Evolutionary conservation across 2,888 invertebrate species (phyloP).

Genomic region (Steromphala cineraria): DNA sequence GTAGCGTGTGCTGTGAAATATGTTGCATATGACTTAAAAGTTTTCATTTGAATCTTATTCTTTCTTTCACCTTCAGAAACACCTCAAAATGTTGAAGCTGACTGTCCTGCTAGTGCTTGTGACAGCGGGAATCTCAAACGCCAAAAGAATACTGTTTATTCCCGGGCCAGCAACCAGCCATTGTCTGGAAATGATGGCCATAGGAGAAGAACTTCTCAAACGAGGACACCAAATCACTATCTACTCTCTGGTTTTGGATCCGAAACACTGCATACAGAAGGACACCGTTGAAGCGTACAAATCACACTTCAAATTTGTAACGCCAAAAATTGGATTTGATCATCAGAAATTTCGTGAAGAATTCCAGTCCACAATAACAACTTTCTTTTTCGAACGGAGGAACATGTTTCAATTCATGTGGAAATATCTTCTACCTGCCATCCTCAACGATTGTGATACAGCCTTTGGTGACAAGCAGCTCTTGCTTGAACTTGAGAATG

Average conservation of each 20-base stretch:
- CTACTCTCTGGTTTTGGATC: neutral
- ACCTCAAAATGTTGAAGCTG: too few relatives aligned
- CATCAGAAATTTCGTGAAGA: neutral
- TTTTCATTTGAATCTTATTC: too few relatives aligned
- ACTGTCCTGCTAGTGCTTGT: neutral
- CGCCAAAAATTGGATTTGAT: neutral
- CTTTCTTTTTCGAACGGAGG: neutral
- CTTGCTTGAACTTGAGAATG: neutral
- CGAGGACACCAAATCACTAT: constrained; percentile 21
- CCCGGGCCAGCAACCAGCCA: constrained; percentile 5
- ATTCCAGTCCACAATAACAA: neutral
- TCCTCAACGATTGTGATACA: neutral
- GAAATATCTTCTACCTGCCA: neutral
- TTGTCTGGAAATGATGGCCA: neutral
- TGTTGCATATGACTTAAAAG: too few relatives aligned
- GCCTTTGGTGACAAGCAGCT: neutral
- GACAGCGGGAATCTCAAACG: neutral
- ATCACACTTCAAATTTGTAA: neutral
- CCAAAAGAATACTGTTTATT: constrained; percentile 13
- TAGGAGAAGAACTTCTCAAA: constrained; percentile 22
- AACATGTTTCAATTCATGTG: neutral
- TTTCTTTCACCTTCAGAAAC: too few relatives aligned
- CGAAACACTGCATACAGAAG: neutral
- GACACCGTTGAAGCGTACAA: neutral
- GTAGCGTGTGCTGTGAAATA: too few relatives aligned